Percentiles rank a stretch among this genome's conserved stretches.
These are phyloP conservation scores for Corydoras maculifer DNA, from an alignment of 2,113 vertebrate species.

Conservation along the genomic window DNA sequence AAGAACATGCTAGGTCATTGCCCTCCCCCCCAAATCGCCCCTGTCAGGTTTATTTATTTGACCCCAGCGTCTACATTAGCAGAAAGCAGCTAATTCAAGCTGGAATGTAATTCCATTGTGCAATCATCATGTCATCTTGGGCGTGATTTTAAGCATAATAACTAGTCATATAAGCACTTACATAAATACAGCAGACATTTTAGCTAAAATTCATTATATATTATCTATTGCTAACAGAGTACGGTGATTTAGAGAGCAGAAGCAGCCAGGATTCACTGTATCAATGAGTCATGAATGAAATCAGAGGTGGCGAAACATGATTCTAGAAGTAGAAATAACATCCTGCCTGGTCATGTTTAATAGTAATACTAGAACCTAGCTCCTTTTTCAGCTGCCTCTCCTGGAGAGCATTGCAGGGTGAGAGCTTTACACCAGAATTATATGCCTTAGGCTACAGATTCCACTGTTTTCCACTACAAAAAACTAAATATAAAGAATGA, in stretches of 20 bases:
- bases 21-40: no score
- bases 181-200: slow-evolving; percentile 12
- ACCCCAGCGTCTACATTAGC: background rate
- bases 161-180: slow-evolving; percentile 4
- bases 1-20: background rate
- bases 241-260: background rate
- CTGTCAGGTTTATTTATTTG: background rate
- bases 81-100: slow-evolving; percentile 6
- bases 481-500: no score
- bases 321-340: slow-evolving; percentile 29
- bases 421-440: no score
- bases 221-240: background rate
- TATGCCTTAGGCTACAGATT: no score
- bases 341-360: no score
- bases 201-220: background rate
- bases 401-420: no score
- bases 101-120: slow-evolving; percentile 36
- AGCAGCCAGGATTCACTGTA: slow-evolving; percentile 21
- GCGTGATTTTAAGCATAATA: slow-evolving; percentile 19
- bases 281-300: slow-evolving; percentile 11
- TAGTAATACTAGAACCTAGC: no score
- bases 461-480: no score
- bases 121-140: slow-evolving; percentile 13
- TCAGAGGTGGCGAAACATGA: slow-evolving; percentile 37
- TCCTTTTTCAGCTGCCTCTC: no score